Evolutionary conservation across 2,797 vertebrate genomes (phyloP), one percentile per base, ranked within the genome.

Genomic region (Crenuchus spilurus): DNA sequence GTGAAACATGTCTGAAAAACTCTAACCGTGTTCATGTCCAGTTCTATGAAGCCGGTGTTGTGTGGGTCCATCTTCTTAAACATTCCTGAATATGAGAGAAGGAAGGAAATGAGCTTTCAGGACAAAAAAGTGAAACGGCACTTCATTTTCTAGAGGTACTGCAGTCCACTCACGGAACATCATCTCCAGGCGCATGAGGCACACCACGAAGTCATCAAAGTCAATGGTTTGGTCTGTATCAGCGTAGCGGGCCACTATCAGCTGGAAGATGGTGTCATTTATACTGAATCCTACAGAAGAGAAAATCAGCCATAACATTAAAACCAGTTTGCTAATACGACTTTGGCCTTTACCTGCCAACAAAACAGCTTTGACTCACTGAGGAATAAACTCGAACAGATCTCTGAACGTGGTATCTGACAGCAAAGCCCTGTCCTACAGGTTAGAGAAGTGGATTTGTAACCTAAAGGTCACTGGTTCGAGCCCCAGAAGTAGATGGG

Each of bases 121-220:
- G 26, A 14, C 8, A n/a, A 41, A 22, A 14, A n/a, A n/a, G n/a
- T n/a, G n/a, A n/a, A n/a, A n/a, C n/a, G n/a, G n/a, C n/a, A n/a
- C n/a, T n/a, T n/a, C n/a, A n/a, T n/a, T n/a, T n/a, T n/a, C n/a
- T n/a, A 33, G 28, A 16, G 14, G 11, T 8, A 14, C 18, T 13
- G 30, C 3, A 39, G 16, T 30, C 8, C 18, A 82, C 92, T 91
- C 74, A 93, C 92, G 88, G 87, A 93, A 92, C 92, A 93, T 92
- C 83, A 89, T 88, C 86, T 93, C 92, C 85, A 93, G 84, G 0
- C 89, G 84, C 75, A 91, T 90, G 74, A 93, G 16, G 33, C 92
- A 93, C 4, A 63, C 65, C 28, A 91, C 90, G 0, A 92, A 93
- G 88, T 92, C 91, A 72, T 93, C 92, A 7, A 93, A 93, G 84